Percentiles rank a stretch among this genome's conserved stretches.
These are phyloP conservation scores for Sinelater perroti DNA, from an alignment of 2,888 invertebrate species.

Conservation along the genomic window DNA sequence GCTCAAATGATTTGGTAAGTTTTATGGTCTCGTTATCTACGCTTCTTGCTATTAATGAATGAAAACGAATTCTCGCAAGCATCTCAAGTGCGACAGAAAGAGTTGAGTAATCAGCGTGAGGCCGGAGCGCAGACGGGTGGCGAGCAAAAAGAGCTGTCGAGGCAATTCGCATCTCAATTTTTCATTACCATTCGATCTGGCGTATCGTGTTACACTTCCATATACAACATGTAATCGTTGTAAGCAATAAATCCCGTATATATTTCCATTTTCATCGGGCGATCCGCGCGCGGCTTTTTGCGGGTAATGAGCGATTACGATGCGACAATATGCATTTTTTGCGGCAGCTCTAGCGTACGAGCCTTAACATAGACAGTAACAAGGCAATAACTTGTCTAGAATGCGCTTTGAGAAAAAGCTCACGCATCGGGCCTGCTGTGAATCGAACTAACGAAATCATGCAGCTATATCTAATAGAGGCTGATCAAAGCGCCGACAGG, in stretches of 20 bases:
- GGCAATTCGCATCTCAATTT: slow-evolving; percentile 27
- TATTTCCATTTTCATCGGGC: slow-evolving; percentile 46
- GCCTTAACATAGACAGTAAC: slow-evolving; percentile 40
- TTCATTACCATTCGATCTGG: slow-evolving; percentile 34
- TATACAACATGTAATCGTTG: slow-evolving; percentile 43
- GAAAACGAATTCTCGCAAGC: too few species aligned
- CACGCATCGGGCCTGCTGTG: slow-evolving; percentile 51
- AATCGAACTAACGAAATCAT: slow-evolving; percentile 55
- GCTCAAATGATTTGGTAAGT: too few species aligned
- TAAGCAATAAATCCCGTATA: slow-evolving; percentile 44
- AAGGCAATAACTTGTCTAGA: slow-evolving; percentile 47
- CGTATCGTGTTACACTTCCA: slow-evolving; percentile 40
- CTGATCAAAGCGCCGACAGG: slow-evolving; percentile 53
- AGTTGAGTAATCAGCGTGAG: slow-evolving; percentile 8
- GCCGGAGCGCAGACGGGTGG: background rate
- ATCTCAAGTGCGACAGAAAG: too few species aligned
- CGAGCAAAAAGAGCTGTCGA: slow-evolving; percentile 9
- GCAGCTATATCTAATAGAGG: slow-evolving; percentile 53
- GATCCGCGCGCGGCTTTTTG: slow-evolving; percentile 35
- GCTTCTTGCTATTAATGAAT: too few species aligned
- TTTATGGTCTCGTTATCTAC: too few species aligned
- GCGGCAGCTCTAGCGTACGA: slow-evolving; percentile 26
- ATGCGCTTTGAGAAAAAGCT: slow-evolving; percentile 49
- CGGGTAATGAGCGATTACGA: slow-evolving; percentile 43
- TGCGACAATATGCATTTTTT: slow-evolving; percentile 43